Percentiles rank a stretch among this genome's conserved stretches.
phyloP scores from a whole-genome alignment of 1,140 invertebrate species.

The Diachasmimorpha longicaudata region DNA sequence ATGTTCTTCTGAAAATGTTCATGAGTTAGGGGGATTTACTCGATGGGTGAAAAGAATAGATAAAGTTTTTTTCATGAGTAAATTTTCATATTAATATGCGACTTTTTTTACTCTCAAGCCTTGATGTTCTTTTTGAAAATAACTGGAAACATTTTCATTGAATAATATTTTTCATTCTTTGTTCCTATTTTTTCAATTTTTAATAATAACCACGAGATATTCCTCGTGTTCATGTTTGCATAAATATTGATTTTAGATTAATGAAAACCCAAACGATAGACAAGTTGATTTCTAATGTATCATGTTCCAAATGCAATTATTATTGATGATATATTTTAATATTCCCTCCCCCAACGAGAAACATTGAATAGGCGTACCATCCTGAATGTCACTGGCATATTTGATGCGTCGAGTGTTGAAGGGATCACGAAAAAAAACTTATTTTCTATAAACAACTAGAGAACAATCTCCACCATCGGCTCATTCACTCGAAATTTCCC shows the following conservation, averaged over 20 bases:
- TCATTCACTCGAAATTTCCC: slow-evolving; percentile 34
- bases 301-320: no score
- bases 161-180: no score
- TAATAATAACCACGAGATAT: no score
- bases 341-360: not conserved
- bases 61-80: not conserved
- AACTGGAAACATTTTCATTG: no score
- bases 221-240: no score
- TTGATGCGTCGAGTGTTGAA: slow-evolving; percentile 56
- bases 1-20: not conserved
- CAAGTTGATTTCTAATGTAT: no score
- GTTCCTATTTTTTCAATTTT: no score
- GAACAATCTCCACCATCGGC: slow-evolving; percentile 24
- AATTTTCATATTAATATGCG: not conserved
- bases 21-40: not conserved
- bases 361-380: slow-evolving; percentile 20
- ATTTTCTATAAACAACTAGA: slow-evolving; percentile 58
- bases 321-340: not conserved
- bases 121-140: no score
- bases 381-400: slow-evolving; percentile 54
- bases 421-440: slow-evolving; percentile 21
- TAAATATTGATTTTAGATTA: no score
- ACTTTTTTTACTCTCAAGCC: no score
- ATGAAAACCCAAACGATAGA: no score
- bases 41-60: not conserved